phyloP scores from a whole-genome alignment of 1,140 invertebrate genomes.

The Glossosoma conforme region DNA sequence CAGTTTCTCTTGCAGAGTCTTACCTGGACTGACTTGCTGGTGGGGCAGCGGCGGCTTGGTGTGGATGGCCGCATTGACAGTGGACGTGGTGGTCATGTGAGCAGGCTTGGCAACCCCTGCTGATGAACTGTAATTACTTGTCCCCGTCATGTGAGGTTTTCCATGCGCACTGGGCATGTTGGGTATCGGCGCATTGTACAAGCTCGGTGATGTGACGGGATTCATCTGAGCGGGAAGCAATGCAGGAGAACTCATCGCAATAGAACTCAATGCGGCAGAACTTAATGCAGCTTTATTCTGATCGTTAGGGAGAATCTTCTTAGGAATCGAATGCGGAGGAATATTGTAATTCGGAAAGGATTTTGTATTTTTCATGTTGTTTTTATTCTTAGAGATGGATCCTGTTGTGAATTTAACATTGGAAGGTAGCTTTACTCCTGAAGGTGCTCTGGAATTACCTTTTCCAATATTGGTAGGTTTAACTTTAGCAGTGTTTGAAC shows the following conservation, averaged over 20 bases:
- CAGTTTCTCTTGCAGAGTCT: constrained; percentile 58
- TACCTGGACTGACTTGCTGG: constrained; percentile 49
- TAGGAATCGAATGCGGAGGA: background rate
- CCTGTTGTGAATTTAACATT: background rate
- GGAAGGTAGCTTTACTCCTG: constrained; percentile 1
- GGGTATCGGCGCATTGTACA: too few relatives aligned
- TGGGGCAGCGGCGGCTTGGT: constrained; percentile 41
- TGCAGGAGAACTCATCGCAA: too few relatives aligned
- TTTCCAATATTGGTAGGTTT: constrained; percentile 3
- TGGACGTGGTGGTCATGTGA: constrained; percentile 38
- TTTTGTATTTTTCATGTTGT: background rate
- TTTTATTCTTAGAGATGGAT: constrained; percentile 1
- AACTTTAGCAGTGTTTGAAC: constrained; percentile 5
- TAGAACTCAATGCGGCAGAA: too few relatives aligned
- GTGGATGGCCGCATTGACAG: constrained; percentile 35
- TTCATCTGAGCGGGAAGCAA: too few relatives aligned
- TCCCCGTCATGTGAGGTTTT: too few relatives aligned
- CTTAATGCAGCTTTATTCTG: too few relatives aligned
- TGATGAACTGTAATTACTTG: too few relatives aligned
- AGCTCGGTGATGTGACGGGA: too few relatives aligned
- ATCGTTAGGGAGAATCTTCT: too few relatives aligned
- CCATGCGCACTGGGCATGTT: too few relatives aligned
- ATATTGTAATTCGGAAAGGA: background rate
- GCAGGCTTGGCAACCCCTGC: constrained; percentile 36
- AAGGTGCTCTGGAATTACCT: background rate